Evolutionary conservation across 2,797 vertebrate species (phyloP), one percentile per base, ranked within the genome.

Genomic region (Pipistrellus nathusii): DNA sequence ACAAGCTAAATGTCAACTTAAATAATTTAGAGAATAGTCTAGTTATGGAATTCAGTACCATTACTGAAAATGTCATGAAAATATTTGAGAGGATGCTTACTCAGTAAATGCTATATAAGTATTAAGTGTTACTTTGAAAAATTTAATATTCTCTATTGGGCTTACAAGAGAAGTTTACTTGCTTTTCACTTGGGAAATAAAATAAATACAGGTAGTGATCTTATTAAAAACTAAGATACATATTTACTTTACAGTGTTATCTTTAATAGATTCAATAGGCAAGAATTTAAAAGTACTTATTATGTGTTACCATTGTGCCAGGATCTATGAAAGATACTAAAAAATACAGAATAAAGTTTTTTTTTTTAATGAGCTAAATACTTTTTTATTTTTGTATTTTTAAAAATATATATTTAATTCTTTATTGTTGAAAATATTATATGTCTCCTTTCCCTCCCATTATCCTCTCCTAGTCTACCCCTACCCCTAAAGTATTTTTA

Each of bases 101-200:
- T 59, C 38, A 59, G 4, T 85, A 55, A 88, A 72, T 25, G 48
- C 32, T 59, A 35, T 4, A 10, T 72, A 78, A 78, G 32, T 30
- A 0, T 75, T 66, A 76, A 76, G 15, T 75, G 12, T n/a, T 71
- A 51, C 48, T 76, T 84, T 84, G 64, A 17, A 84, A 92, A 72
- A 46, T 15, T 41, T 11, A 85, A 80, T 85, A 35, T 68, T 76
- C 20, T 62, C 77, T 3, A 41, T 18, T 82, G 14, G 32, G 23
- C 11, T 69, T 27, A 51, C 5, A 32, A 88, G 41, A 21, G 69
- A 80, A 83, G 27, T 25, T 53, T 35, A 62, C 21, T 87, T 48
- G 30, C 6, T 53, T 92, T 92, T 88, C 73, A 59, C n/a, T 73
- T 38, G 46, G n/a, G 38, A 85, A 84, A 72, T 72, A 68, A 92